Evolutionary conservation across 2,797 vertebrate genomes (phyloP), one percentile per base, ranked within the genome.

Genomic region (Cephalopachus bancanus): DNA sequence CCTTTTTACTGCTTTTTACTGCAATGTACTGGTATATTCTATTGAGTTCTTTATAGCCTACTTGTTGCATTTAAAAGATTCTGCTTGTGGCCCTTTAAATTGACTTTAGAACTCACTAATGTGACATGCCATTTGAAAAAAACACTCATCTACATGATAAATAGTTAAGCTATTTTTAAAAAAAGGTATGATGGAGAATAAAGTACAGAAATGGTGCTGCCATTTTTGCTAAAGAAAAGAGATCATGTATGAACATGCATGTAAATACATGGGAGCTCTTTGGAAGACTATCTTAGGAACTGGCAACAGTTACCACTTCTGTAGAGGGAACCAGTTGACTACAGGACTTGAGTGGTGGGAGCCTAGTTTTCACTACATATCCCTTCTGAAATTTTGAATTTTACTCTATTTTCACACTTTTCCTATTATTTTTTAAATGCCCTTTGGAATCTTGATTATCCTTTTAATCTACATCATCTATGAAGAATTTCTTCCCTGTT

Each of bases 401-500:
- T 83, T 86, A 49, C 37, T 22, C 28, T 90, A 19, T 88, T 93
- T 95, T 94, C 16, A 91, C 67, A 53, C 64, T 83, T 57, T 44
- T 84, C 17, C 71, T 78, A 19, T 49, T 90, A 19, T 49, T 90
- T 83, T 81, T 51, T 7, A 28, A 76, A 71, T 72, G 17, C 2
- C 55, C 30, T 30, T 83, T 76, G 22, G 11, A 89, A 94, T 92
- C 37, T 87, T 28, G 33, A 93, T 74, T 88, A 57, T 2, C 53
- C 15, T 55, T 10, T n/a, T 81, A 88, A 26, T 44, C 79, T 72
- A 37, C 11, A 51, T 53, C 89, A 93, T 55, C 30, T 64, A 72
- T 49, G 16, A 92, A 94, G 53, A 94, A 93, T 81, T 78, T 96
- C 74, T 55, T 81, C 57, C 24, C 3, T 80, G 24, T 80, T 93